Evolutionary conservation across 1,140 invertebrate genomes (phyloP).

Genomic region (Melipona quadrifasciata): DNA sequence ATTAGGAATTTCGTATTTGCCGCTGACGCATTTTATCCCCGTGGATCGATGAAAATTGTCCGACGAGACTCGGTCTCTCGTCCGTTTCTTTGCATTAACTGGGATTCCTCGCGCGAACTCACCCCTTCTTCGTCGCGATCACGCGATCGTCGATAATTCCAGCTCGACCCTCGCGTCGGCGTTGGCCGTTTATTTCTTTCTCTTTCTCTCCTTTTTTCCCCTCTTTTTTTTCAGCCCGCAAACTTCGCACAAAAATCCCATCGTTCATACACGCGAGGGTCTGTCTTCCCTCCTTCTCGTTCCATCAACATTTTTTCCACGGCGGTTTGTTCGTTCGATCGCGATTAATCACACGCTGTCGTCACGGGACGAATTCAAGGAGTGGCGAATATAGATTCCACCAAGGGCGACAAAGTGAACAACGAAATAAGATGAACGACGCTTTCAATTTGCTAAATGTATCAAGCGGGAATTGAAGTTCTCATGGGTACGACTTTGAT

Average conservation of each 20-base stretch:
- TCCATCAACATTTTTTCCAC: neutral
- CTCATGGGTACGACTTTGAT: too few species aligned
- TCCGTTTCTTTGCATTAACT: neutral
- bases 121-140: neutral
- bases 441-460: neutral
- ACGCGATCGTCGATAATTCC: constrained; percentile 34
- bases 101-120: neutral
- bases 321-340: neutral
- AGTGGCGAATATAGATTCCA: neutral
- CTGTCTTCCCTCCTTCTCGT: too few species aligned
- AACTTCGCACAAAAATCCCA: constrained; percentile 28
- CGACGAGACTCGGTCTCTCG: neutral
- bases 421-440: neutral
- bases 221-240: too few species aligned
- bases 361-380: neutral
- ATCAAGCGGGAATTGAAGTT: neutral
- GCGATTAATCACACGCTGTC: constrained; percentile 21
- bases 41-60: constrained; percentile 17
- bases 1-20: constrained; percentile 17
- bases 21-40: neutral
- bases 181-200: neutral
- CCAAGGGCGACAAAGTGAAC: neutral
- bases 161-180: neutral
- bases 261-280: constrained; percentile 32
- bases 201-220: neutral